Conservation (phyloP, 2,888 invertebrate genomes). For the Portevinia maculata region DNA sequence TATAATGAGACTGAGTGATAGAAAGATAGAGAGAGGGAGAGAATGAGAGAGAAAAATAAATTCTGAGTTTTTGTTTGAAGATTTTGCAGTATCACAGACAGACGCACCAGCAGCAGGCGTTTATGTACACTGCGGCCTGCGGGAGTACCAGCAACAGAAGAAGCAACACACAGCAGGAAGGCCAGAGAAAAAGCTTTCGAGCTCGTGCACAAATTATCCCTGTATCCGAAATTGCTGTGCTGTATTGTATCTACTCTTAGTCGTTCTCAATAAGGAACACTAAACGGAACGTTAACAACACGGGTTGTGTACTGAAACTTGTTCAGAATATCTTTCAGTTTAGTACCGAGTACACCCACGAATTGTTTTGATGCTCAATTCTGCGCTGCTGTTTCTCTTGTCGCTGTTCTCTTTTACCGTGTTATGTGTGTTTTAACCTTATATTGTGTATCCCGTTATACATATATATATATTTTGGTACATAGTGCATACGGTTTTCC, state of each 20-base stretch:
- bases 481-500: conserved; percentile 31
- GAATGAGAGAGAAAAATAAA: too few species aligned
- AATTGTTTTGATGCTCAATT: conserved; percentile 74
- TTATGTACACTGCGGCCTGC: conserved; percentile 55
- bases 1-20: background rate
- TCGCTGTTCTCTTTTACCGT: conserved; percentile 63
- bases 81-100: conserved; percentile 49
- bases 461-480: conserved; percentile 65
- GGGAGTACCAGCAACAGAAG: conserved; percentile 48
- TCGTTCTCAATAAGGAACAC: conserved; percentile 32
- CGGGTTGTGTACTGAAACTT: conserved; percentile 61
- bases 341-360: conserved; percentile 74
- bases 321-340: conserved; percentile 66
- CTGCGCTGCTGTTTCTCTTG: conserved; percentile 65
- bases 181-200: conserved; percentile 63
- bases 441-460: conserved; percentile 70
- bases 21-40: background rate
- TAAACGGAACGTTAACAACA: conserved; percentile 54
- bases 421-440: conserved; percentile 43
- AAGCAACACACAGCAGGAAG: conserved; percentile 44
- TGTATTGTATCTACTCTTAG: conserved; percentile 51
- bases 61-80: conserved; percentile 1
- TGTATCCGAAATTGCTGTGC: conserved; percentile 17
- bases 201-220: conserved; percentile 17
- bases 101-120: conserved; percentile 50